Evolutionary conservation across 2,888 invertebrate genomes (phyloP), one percentile per base, ranked within the genome.

Genomic region (Pocota personata): DNA sequence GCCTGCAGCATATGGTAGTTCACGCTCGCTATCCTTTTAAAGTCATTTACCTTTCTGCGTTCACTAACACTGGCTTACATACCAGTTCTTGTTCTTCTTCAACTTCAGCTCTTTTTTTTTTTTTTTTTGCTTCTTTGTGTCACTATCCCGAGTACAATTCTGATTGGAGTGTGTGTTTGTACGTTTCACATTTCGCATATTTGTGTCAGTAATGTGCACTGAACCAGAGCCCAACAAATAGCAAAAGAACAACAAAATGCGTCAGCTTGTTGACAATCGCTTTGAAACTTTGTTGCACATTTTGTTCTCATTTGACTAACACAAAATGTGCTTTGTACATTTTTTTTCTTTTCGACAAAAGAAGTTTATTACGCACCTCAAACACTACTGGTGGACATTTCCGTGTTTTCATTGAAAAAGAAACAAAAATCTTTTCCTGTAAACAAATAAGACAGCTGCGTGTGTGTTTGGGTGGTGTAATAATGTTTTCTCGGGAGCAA

Each of bases 201-300:
- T 86, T 86, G 86, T 86, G 82, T 86, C 86, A 86, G 82, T 86
- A 82, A 86, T 86, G 86, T 82, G 82, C 82, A 86, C 86, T 77
- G 72, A 86, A 82, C 86, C 86, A 86, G 71, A 19, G 55, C 40
- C 19, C 50, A 67, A 66, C 55, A 73, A 67, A 73, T n/a, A 48
- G 19, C 10, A 40, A 58, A 73, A 27, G 10, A 40, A 21, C 46
- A 77, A 67, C 66, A 19, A 66, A 84, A 60, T 40, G 73, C 73
- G 73, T 19, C 57, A 8, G 43, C 48, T 69, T 82, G 76, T 78
- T 67, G 67, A 82, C 67, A 86, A 82, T 37, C 5, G 66, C 72
- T 40, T 72, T 86, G 30, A 52, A 64, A 21, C 19, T 6, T 50
- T 27, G 50, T 19, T 37, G 48, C 64, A 77, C 77, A 58, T 82